Conservation (phyloP, 2,113 vertebrate species). For the Progne subis region DNA sequence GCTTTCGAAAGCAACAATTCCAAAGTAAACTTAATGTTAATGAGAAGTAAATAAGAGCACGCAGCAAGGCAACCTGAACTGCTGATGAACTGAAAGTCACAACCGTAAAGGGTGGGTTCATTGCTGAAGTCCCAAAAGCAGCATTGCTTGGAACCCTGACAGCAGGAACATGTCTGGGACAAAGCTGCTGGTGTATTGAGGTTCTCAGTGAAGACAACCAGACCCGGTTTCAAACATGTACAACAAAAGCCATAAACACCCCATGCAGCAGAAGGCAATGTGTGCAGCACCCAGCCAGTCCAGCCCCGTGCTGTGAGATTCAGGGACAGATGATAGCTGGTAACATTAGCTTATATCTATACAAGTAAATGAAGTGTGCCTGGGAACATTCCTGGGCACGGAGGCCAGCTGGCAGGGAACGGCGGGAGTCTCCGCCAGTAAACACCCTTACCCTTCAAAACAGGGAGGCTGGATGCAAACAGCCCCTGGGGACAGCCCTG, state of each 20-base stretch:
- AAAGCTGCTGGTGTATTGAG: neutral
- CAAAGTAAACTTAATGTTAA: neutral
- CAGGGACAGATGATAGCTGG: neutral
- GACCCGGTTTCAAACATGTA: rapidly evolving
- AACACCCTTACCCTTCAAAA: slow-evolving; percentile 34
- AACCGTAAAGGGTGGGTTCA: neutral
- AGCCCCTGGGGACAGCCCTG: neutral
- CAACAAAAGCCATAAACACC: rapidly evolving
- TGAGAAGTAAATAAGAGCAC: neutral
- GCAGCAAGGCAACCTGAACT: neutral
- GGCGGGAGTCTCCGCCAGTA: neutral
- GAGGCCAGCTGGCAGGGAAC: slow-evolving; percentile 37
- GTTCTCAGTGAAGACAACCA: neutral
- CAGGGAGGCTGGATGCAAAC: slow-evolving; percentile 23
- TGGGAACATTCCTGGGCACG: slow-evolving; percentile 43
- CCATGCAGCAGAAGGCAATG: neutral
- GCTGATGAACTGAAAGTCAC: neutral
- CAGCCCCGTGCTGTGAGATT: neutral
- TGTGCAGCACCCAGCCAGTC: neutral
- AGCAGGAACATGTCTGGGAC: neutral
- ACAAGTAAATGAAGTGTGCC: slow-evolving; percentile 36
- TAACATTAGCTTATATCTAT: neutral
- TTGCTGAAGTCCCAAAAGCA: neutral
- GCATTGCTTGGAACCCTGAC: neutral
- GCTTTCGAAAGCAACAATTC: neutral